Evolutionary conservation across 2,113 vertebrate species (phyloP).

Genomic region (Ochotona princeps): DNA sequence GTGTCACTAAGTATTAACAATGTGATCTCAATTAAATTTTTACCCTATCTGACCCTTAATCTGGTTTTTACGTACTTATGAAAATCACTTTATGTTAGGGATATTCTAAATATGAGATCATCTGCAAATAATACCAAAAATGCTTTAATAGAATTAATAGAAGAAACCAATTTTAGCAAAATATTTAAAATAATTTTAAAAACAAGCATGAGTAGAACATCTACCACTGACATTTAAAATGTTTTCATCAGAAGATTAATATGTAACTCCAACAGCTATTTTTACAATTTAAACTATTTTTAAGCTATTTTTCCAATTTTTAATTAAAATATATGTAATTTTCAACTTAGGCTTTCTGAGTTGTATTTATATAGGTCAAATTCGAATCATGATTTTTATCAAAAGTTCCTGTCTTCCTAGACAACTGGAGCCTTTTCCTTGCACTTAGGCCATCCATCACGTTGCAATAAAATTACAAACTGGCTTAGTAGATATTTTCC

Average conservation of each 20-base stretch:
- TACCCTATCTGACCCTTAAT: accelerated
- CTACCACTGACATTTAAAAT: background rate
- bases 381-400: background rate
- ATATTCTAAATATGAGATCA: background rate
- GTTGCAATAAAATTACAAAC: slow-evolving; percentile 38
- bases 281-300: background rate
- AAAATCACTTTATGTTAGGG: background rate
- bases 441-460: background rate
- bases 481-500: background rate
- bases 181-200: background rate
- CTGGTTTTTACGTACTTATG: background rate
- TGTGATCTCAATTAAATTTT: background rate
- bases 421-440: background rate
- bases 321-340: too few species aligned
- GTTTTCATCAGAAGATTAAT: background rate
- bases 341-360: too few species aligned
- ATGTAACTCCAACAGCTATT: background rate
- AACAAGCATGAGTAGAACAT: background rate
- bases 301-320: background rate
- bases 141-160: background rate
- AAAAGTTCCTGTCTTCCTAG: background rate
- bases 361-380: background rate
- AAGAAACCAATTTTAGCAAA: background rate
- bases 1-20: background rate
- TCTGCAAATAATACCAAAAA: background rate